Percentiles rank a stretch among this genome's conserved stretches.
These are phyloP conservation scores for Nomada ferruginata DNA, from an alignment of 2,888 invertebrate species.

Conservation along the genomic window DNA sequence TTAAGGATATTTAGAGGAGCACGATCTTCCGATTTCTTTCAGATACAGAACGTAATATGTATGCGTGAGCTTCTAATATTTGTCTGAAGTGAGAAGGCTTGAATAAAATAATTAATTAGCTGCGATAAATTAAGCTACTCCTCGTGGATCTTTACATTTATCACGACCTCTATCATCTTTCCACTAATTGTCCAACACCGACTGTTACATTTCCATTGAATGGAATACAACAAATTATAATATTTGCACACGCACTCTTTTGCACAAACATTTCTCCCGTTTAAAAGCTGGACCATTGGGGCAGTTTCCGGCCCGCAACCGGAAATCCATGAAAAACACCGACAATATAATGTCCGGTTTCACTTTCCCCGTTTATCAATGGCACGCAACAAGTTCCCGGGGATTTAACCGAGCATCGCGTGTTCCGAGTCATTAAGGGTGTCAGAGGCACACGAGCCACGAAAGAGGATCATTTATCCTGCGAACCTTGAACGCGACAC, in stretches of 20 bases:
- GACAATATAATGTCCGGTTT: background rate
- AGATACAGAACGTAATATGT: background rate
- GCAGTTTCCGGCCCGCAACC: background rate
- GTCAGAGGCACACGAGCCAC: background rate
- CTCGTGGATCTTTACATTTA: too few relatives aligned
- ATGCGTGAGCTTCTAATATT: too few relatives aligned
- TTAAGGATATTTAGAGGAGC: background rate
- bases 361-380: background rate
- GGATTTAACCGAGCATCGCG: background rate
- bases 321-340: background rate
- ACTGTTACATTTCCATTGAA: too few relatives aligned
- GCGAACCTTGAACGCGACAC: background rate
- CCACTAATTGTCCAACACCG: too few relatives aligned
- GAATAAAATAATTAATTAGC: too few relatives aligned
- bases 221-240: too few relatives aligned
- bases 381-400: constrained; percentile 23
- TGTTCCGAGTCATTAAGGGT: background rate
- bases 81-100: too few relatives aligned
- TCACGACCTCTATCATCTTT: too few relatives aligned
- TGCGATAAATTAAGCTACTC: too few relatives aligned
- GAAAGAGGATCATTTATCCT: background rate
- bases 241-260: too few relatives aligned
- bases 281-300: background rate
- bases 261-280: background rate
- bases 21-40: background rate